These are phyloP conservation scores for Tridacna gigas DNA, from an alignment of 2,888 invertebrate genomes.

Conservation along the genomic window DNA sequence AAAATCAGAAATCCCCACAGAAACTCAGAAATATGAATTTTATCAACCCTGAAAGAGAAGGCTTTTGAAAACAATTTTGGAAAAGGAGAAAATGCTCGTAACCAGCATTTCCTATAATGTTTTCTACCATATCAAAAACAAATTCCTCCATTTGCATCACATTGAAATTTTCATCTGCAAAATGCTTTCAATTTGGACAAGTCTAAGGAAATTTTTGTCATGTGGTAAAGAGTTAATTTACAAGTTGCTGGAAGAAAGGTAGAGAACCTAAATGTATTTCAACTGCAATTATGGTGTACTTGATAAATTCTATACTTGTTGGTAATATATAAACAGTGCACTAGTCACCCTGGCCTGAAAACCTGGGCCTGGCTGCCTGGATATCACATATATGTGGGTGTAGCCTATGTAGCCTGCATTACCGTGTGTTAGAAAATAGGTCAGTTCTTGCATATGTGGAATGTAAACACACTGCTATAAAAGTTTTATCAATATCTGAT, in stretches of 20 bases:
- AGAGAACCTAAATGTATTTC: slow-evolving; percentile 6
- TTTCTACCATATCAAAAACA: too few species aligned
- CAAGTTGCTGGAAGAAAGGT: too few species aligned
- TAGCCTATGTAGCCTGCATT: background rate
- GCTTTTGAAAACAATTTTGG: background rate
- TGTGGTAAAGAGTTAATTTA: too few species aligned
- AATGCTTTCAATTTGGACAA: too few species aligned
- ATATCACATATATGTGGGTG: background rate
- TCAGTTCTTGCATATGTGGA: background rate
- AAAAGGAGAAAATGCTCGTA: slow-evolving; percentile 11
- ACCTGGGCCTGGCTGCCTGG: background rate
- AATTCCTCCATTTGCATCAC: too few species aligned
- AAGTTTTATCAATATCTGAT: too few species aligned
- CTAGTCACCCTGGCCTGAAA: background rate
- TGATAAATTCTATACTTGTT: slow-evolving; percentile 25
- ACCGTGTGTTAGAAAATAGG: background rate
- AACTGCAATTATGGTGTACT: slow-evolving; percentile 21
- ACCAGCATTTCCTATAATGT: background rate
- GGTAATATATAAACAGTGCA: background rate
- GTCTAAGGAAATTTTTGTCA: too few species aligned
- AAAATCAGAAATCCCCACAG: too few species aligned
- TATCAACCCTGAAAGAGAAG: too few species aligned
- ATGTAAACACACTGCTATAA: background rate
- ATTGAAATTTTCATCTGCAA: too few species aligned
- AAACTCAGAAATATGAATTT: too few species aligned